Percentiles rank a stretch among this genome's conserved stretches.
Conservation (phyloP, 2,113 vertebrate species). For the Brevimyrus niger region DNA sequence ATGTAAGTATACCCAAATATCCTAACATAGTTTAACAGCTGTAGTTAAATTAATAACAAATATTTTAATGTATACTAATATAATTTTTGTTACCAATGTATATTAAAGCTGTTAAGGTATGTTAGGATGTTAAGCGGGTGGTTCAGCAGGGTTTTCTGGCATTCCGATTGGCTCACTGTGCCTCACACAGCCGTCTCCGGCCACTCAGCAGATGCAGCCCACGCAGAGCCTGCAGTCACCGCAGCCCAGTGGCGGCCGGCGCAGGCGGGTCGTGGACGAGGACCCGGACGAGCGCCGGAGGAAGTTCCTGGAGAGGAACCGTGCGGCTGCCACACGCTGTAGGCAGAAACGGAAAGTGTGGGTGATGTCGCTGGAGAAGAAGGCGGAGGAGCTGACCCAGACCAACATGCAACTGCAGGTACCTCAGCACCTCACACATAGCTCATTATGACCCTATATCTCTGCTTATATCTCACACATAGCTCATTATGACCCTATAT, state of each 20-base stretch:
- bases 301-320: slow-evolving; percentile 96
- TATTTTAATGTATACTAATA: neutral
- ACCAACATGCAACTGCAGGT: slow-evolving; percentile 99
- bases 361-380: slow-evolving; percentile 98
- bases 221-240: slow-evolving; percentile 67
- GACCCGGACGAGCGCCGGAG: slow-evolving; percentile 89
- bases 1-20: neutral
- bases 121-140: neutral
- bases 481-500: neutral
- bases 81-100: no score
- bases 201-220: slow-evolving; percentile 75
- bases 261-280: slow-evolving; percentile 80
- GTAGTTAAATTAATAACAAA: neutral
- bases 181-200: slow-evolving; percentile 60
- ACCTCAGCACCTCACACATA: slow-evolving; percentile 24
- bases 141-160: neutral
- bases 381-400: slow-evolving; percentile 97
- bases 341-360: slow-evolving; percentile 98
- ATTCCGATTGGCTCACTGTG: neutral
- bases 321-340: slow-evolving; percentile 93
- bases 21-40: neutral
- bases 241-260: slow-evolving; percentile 64
- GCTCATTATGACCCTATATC: neutral
- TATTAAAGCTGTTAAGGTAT: neutral
- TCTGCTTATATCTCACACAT: neutral